These are phyloP conservation scores for Stomorhina lunata DNA, from an alignment of 2,888 invertebrate species.

Conservation along the genomic window DNA sequence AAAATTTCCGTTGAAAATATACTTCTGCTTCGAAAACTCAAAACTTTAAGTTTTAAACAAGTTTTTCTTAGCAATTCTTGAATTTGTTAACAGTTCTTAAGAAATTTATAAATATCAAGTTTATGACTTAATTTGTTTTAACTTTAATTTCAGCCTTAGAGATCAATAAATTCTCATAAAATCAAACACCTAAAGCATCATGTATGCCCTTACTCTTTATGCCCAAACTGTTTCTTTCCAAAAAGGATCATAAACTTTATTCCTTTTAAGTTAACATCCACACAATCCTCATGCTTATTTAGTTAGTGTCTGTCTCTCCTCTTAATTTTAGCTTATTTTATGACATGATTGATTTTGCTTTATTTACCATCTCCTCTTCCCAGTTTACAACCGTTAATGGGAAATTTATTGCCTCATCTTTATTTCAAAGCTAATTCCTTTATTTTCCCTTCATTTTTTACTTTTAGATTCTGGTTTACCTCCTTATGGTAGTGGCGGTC, in stretches of 20 bases:
- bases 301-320: slow-evolving; percentile 24
- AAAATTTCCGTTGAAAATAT: not conserved
- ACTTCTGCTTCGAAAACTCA: not conserved
- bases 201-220: slow-evolving; percentile 18
- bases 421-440: slow-evolving; percentile 21
- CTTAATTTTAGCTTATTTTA: slow-evolving; percentile 37
- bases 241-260: slow-evolving; percentile 46
- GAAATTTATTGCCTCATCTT: slow-evolving; percentile 69
- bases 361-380: slow-evolving; percentile 5
- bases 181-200: slow-evolving; percentile 52
- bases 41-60: not conserved
- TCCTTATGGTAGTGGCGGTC: slow-evolving; percentile 87
- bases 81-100: not conserved
- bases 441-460: slow-evolving; percentile 10
- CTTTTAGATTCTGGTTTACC: slow-evolving; percentile 87
- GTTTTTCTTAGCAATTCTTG: not conserved
- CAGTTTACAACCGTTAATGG: slow-evolving; percentile 76
- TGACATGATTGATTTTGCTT: slow-evolving; percentile 61
- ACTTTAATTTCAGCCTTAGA: too few relatives aligned
- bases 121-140: slow-evolving; percentile 73
- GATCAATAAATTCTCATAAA: slow-evolving; percentile 65
- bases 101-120: slow-evolving; percentile 42
- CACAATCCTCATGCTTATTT: not conserved
- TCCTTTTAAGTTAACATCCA: not conserved
- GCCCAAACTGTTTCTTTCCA: not conserved